These are phyloP conservation scores for Clunio marinus DNA, from an alignment of 2,888 invertebrate species.

Conservation along the genomic window DNA sequence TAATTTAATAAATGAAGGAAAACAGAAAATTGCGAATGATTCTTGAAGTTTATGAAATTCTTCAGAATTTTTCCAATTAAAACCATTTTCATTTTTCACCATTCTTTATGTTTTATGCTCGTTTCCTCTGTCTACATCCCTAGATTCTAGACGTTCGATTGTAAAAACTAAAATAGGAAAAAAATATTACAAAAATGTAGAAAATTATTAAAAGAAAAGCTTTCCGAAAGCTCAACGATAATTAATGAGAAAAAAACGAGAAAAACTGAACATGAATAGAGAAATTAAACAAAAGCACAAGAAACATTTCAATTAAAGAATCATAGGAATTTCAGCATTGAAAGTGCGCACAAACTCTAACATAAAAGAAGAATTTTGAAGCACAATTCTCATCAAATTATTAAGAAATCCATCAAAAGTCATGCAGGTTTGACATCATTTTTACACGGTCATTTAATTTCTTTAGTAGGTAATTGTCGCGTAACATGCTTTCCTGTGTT, in stretches of 20 bases:
- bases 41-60: too few species aligned
- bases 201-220: conserved; percentile 1
- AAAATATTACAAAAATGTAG: not conserved
- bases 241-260: not conserved
- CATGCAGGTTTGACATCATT: too few species aligned
- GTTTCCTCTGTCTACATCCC: not conserved
- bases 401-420: too few species aligned
- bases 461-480: too few species aligned
- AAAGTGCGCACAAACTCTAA: not conserved
- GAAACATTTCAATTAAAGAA: too few species aligned
- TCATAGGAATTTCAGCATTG: too few species aligned
- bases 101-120: not conserved
- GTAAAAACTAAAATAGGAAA: conserved; percentile 22
- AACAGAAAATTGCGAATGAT: too few species aligned
- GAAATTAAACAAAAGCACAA: not conserved
- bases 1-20: too few species aligned
- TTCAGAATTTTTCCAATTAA: too few species aligned
- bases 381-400: too few species aligned
- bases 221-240: not conserved
- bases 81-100: not conserved
- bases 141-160: conserved; percentile 31
- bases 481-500: too few species aligned
- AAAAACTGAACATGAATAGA: not conserved
- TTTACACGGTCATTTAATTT: too few species aligned
- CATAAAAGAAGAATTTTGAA: not conserved